Base-by-base conservation (phyloP, 2,888 invertebrate species). In the Tetramorium bicarinatum region DNA sequence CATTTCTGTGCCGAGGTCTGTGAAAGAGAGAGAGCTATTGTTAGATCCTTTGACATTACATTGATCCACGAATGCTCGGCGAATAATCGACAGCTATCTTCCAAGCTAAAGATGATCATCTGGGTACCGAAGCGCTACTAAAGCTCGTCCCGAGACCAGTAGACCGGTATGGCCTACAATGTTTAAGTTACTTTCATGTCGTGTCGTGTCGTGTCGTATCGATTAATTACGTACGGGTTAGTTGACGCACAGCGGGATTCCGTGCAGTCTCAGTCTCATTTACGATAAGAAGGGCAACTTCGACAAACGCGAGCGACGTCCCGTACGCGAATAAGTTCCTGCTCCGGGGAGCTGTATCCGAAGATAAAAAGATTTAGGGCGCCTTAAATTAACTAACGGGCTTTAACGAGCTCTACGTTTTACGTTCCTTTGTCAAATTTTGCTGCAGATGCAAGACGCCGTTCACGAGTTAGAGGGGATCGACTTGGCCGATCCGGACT, bases 401-500 rank as follows among this genome's bases (percentile, higher is more conserved):
- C 29, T 29, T 25, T 8, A 38, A 11, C 8, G 29, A 4, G 6
- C 9, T 41, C 41, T 8, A 38, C 38, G 49, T 29, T 29, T 69
- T n/a, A 47, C 38, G 59, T 47, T 38, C 6, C n/a, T 38, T 47
- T 80, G 21, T 72, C 34, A 34, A 80, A 72, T 34, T 85, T 25
- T 69, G 71, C 29, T 89, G 85, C 92, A 95, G 95, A 93, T 94
- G 85, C 92, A 94, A 85, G 92, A 93, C 74, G 92, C 94, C 61
- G 89, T 93, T 64, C 97, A 98, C 93, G 97, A 98, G 93, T 96
- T 98, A 95, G 97, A 98, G 81, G 96, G 96, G 94, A 97, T 98
- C 90, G 98, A 98, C 95, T 96, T 98, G 88, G 96, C 97, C 87
- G 98, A 98, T 95, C 98, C 98, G 25, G 97, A 98, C 91, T 95